Evolutionary conservation across 2,888 invertebrate genomes (phyloP).

Genomic region (Unio pictorum): DNA sequence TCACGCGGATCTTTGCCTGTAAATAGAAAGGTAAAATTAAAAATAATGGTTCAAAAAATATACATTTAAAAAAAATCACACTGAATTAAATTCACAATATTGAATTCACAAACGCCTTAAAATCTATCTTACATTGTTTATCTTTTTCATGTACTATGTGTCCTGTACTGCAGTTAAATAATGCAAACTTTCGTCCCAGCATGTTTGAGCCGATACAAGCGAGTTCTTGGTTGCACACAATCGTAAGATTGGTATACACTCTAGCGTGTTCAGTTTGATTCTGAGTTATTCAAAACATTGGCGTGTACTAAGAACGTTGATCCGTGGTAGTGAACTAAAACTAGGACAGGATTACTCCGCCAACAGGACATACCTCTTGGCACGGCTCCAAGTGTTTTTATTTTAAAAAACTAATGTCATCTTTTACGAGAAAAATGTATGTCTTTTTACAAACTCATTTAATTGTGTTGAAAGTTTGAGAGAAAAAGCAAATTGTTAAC

Average conservation of each 20-base stretch:
- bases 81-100: background rate
- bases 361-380: constrained; percentile 30
- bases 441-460: background rate
- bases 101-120: background rate
- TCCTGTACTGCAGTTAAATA: constrained; percentile 33
- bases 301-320: constrained; percentile 58
- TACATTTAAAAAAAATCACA: too few relatives aligned
- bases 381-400: constrained; percentile 31
- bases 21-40: constrained; percentile 24
- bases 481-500: background rate
- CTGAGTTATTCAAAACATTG: constrained; percentile 42
- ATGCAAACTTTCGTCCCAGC: constrained; percentile 51
- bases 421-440: background rate
- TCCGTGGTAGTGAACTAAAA: constrained; percentile 37
- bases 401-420: background rate
- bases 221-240: constrained; percentile 2
- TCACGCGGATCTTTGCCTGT: constrained; percentile 54
- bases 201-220: constrained; percentile 27
- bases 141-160: constrained; percentile 32
- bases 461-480: background rate
- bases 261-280: constrained; percentile 24
- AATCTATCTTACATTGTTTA: constrained; percentile 35
- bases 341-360: constrained; percentile 42
- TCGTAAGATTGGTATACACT: constrained; percentile 24
- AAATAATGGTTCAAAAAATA: background rate